Percentiles rank a stretch among this genome's conserved stretches.
These are phyloP conservation scores for Botia almorhae DNA, from an alignment of 2,797 vertebrate species.

Conservation along the genomic window DNA sequence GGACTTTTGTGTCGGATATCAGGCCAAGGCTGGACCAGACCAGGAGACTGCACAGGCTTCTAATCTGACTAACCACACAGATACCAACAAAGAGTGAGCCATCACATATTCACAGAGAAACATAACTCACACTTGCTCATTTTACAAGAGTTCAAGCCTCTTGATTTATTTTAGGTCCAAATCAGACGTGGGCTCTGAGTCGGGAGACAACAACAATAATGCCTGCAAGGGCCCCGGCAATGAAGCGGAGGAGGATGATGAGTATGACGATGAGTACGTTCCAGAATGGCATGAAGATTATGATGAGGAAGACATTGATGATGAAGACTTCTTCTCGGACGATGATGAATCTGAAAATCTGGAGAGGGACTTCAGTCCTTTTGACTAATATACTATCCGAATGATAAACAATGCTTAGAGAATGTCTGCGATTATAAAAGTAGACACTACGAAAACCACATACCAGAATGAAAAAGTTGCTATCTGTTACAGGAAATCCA, in stretches of 20 bases:
- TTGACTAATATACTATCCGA: slow-evolving; percentile 68
- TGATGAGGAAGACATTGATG: slow-evolving; percentile 90
- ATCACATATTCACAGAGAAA: background rate
- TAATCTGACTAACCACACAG: slow-evolving; percentile 76
- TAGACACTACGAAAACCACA: slow-evolving; percentile 50
- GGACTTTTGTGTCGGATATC: slow-evolving; percentile 92
- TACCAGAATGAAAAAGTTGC: slow-evolving; percentile 19
- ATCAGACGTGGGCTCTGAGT: slow-evolving; percentile 70
- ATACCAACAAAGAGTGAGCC: slow-evolving; percentile 82
- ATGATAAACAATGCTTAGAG: slow-evolving; percentile 1
- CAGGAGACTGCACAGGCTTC: slow-evolving; percentile 76
- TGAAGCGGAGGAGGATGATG: slow-evolving; percentile 86
- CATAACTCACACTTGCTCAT: background rate
- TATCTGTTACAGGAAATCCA: slow-evolving; percentile 5
- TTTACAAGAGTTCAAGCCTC: background rate
- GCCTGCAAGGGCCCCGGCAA: slow-evolving; percentile 74
- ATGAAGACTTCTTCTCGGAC: slow-evolving; percentile 90
- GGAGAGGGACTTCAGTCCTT: slow-evolving; percentile 82
- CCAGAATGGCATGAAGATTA: slow-evolving; percentile 92
- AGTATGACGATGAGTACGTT: slow-evolving; percentile 88
- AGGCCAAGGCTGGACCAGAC: slow-evolving; percentile 77
- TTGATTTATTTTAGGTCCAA: slow-evolving; percentile 64
- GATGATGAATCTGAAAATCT: slow-evolving; percentile 90
- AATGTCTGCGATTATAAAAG: slow-evolving; percentile 18
- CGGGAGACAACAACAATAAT: slow-evolving; percentile 79